phyloP scores from a whole-genome alignment of 2,113 vertebrate species.

The Cochlearius cochlearius region DNA sequence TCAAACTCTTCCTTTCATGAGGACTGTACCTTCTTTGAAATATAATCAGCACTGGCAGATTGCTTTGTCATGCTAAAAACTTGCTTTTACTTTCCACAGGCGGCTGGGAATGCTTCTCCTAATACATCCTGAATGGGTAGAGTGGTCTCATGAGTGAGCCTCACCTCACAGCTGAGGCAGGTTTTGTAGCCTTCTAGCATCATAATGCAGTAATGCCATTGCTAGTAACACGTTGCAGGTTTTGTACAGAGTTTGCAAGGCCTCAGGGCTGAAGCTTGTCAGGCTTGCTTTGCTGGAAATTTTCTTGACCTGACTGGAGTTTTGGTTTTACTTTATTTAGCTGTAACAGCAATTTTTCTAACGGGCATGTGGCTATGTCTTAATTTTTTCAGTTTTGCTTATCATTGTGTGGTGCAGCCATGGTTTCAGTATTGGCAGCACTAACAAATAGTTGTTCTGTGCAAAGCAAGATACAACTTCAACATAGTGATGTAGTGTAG shows the following conservation, averaged over 20 bases:
- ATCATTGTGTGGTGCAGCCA: not conserved
- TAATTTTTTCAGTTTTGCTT: not conserved
- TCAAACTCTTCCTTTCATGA: not conserved
- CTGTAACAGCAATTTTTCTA: not conserved
- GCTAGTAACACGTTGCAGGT: not conserved
- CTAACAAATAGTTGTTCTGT: not conserved
- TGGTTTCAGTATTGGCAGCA: not conserved
- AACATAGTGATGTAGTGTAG: fast-evolving
- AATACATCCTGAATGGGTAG: not conserved
- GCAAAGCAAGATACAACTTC: not conserved
- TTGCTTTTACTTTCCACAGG: not conserved
- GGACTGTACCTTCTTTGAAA: not conserved
- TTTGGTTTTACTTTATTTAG: not conserved
- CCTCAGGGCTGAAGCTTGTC: not conserved
- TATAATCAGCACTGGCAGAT: too few relatives aligned
- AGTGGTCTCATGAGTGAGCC: not conserved
- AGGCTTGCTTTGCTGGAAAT: not conserved
- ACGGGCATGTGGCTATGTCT: not conserved
- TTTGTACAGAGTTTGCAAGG: not conserved
- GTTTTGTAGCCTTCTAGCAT: not conserved
- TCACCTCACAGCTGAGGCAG: not conserved
- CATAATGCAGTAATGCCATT: not conserved
- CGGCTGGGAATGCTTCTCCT: not conserved
- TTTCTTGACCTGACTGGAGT: not conserved
- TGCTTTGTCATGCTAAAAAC: not conserved